A percentile compares a stretch with the other conserved stretches of the same genome.
Evolutionary conservation across 2,113 vertebrate genomes (phyloP).

Genomic region (Gnathonemus longibarbis): DNA sequence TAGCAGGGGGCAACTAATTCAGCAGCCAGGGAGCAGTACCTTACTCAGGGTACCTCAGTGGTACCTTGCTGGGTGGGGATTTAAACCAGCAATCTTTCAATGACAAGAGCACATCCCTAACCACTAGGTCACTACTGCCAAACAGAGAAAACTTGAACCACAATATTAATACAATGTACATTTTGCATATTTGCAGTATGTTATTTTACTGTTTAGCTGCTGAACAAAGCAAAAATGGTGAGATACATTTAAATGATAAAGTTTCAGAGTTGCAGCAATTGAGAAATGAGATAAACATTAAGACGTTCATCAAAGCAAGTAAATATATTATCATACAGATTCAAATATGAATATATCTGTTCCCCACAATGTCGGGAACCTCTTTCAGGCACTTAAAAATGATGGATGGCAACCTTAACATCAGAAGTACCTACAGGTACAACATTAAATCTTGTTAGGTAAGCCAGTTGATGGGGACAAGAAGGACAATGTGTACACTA

Average conservation of each 20-base stretch:
- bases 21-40: too few relatives aligned
- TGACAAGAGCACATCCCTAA: too few relatives aligned
- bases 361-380: background rate
- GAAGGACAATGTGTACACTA: background rate
- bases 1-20: too few relatives aligned
- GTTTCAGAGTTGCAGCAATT: background rate
- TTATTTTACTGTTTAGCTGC: background rate
- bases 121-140: too few relatives aligned
- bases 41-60: too few relatives aligned
- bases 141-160: background rate
- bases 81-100: too few relatives aligned
- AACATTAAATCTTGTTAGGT: constrained; percentile 1
- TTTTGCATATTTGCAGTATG: background rate
- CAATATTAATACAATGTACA: background rate
- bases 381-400: background rate
- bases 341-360: background rate
- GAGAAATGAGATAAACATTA: background rate
- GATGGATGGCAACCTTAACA: background rate
- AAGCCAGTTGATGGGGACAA: background rate
- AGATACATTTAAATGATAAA: background rate
- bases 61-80: too few relatives aligned
- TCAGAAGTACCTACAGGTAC: background rate
- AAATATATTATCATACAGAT: background rate
- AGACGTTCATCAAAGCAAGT: background rate
- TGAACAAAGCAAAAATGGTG: background rate